Evolutionary conservation across 2,797 vertebrate species (phyloP).

Genomic region (Pogonophryne albipinna): DNA sequence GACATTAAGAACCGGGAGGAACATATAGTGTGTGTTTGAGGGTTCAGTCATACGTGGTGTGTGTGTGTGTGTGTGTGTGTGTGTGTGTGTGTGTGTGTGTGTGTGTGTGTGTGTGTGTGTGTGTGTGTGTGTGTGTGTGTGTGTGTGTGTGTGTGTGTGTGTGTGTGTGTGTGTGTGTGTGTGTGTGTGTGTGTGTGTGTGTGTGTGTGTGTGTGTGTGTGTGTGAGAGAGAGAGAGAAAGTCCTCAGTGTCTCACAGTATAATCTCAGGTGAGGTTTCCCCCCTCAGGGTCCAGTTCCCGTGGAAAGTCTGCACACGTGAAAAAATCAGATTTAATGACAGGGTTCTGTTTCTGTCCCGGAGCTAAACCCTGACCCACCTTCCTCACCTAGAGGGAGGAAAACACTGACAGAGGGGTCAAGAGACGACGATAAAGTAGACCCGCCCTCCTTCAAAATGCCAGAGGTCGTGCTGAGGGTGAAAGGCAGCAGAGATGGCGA

Average conservation of each 20-base stretch:
- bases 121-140: background rate
- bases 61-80: too few relatives aligned
- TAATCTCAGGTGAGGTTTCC: conserved; percentile 15
- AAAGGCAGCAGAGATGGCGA: background rate
- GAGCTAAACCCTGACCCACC: conserved; percentile 42
- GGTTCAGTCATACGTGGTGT: too few relatives aligned
- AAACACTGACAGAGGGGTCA: background rate
- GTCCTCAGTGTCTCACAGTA: background rate
- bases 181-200: too few relatives aligned
- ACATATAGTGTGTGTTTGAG: too few relatives aligned
- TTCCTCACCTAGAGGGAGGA: conserved; percentile 28
- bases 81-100: background rate
- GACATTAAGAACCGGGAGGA: background rate
- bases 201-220: background rate
- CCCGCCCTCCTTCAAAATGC: background rate
- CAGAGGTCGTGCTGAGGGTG: background rate
- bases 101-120: background rate
- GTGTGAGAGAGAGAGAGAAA: background rate
- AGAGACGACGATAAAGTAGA: background rate
- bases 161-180: too few relatives aligned
- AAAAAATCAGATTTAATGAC: conserved; percentile 50
- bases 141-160: background rate
- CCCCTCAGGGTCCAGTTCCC: conserved; percentile 29
- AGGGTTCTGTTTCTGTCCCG: conserved; percentile 36
- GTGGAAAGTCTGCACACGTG: conserved; percentile 18